Evolutionary conservation across 2,888 invertebrate genomes (phyloP).

Genomic region (Lomographa bimaculata): DNA sequence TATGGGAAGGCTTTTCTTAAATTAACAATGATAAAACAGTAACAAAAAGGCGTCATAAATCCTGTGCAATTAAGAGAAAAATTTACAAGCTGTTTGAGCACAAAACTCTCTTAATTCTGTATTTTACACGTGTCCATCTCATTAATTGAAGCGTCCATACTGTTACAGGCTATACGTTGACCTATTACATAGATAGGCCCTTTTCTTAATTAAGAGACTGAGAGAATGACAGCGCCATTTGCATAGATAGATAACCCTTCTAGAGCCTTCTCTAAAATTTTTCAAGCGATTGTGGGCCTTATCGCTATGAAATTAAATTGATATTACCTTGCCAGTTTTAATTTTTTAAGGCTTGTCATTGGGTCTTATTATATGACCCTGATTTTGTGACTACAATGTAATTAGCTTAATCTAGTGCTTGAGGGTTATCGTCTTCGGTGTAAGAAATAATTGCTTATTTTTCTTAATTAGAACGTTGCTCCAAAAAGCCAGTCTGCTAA

Average conservation of each 20-base stretch:
- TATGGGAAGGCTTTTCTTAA: too few species aligned
- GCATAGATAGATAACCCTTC: conserved; percentile 34
- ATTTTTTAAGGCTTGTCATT: conserved; percentile 13
- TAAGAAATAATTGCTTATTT: too few species aligned
- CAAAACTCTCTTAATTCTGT: too few species aligned
- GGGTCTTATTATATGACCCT: conserved; percentile 11
- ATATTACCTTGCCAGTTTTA: neutral
- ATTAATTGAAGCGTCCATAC: too few species aligned
- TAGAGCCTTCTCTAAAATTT: conserved; percentile 2
- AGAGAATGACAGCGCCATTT: conserved; percentile 33
- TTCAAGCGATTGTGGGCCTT: conserved; percentile 10
- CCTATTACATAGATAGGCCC: conserved; percentile 21
- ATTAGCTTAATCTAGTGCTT: conserved; percentile 6
- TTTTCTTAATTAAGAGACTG: conserved; percentile 35
- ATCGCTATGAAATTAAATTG: neutral
- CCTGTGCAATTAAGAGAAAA: too few species aligned
- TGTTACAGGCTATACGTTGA: conserved; percentile 3
- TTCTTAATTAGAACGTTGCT: too few species aligned
- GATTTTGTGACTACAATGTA: conserved; percentile 14
- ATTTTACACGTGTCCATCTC: too few species aligned
- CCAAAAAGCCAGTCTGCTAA: too few species aligned
- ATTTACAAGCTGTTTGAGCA: too few species aligned
- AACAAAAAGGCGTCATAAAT: too few species aligned
- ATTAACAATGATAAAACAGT: too few species aligned
- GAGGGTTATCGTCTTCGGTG: neutral